Evolutionary conservation across 2,113 vertebrate species (phyloP).

Genomic region (Colius striatus): DNA sequence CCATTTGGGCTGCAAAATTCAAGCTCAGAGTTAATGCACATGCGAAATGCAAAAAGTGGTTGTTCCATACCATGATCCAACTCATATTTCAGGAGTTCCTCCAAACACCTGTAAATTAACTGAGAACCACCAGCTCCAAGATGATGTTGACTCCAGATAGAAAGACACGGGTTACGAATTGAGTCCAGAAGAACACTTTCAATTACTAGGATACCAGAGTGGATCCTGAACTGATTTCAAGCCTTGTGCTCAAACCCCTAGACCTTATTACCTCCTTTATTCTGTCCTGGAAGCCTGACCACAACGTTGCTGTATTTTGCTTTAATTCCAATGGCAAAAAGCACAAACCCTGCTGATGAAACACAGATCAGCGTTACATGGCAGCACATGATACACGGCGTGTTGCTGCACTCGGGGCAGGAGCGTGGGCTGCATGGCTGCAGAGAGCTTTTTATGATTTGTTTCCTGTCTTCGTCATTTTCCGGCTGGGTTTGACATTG

Average conservation of each 20-base stretch:
- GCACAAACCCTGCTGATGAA: neutral
- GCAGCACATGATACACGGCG: neutral
- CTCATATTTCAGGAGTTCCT: neutral
- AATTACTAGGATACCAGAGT: neutral
- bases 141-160: neutral
- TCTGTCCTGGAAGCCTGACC: neutral
- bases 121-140: neutral
- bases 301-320: neutral
- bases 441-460: neutral
- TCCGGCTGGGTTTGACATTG: neutral
- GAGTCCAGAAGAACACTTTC: neutral
- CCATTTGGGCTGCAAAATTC: neutral
- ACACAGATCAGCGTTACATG: neutral
- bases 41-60: neutral
- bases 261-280: neutral
- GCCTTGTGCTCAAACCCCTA: neutral
- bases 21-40: neutral
- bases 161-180: fast-evolving
- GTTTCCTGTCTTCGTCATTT: neutral
- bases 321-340: neutral
- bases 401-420: neutral
- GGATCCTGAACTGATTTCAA: neutral
- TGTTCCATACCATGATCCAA: neutral
- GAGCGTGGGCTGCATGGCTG: neutral
- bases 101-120: neutral